These are phyloP conservation scores for Centropus bengalensis DNA, from an alignment of 2,113 vertebrate species.

Conservation along the genomic window DNA sequence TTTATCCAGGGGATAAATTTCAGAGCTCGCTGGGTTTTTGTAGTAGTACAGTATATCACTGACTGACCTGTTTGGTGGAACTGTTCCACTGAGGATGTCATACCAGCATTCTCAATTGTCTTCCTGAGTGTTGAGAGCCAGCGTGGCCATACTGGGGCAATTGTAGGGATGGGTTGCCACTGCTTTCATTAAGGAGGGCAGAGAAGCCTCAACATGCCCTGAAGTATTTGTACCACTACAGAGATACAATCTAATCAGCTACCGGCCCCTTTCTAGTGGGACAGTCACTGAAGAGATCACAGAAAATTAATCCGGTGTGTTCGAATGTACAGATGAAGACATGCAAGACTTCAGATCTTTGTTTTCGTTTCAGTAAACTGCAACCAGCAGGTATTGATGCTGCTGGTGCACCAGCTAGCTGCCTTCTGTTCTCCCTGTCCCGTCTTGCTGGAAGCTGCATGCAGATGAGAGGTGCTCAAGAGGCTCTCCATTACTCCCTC, in stretches of 20 bases:
- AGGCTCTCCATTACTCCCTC: not conserved
- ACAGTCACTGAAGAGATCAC: not conserved
- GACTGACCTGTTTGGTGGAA: not conserved
- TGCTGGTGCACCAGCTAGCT: not conserved
- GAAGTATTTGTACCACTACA: not conserved
- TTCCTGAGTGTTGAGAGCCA: not conserved
- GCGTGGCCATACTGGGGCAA: fast-evolving
- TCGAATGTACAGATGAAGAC: not conserved
- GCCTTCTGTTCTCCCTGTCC: not conserved
- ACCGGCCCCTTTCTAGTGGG: not conserved
- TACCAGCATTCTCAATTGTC: not conserved
- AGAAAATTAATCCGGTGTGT: not conserved
- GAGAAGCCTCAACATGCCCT: not conserved
- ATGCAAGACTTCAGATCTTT: not conserved
- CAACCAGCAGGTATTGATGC: not conserved
- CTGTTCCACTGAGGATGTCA: not conserved
- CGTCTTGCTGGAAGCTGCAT: not conserved
- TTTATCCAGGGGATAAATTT: constrained; percentile 1
- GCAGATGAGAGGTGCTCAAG: not conserved
- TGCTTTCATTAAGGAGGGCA: not conserved
- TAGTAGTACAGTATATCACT: not conserved
- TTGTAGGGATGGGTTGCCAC: not conserved
- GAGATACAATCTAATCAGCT: not conserved
- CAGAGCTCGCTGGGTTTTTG: not conserved
- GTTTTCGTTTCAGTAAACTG: not conserved